These are phyloP conservation scores for Scomber japonicus DNA, from an alignment of 2,113 vertebrate species.

Conservation along the genomic window DNA sequence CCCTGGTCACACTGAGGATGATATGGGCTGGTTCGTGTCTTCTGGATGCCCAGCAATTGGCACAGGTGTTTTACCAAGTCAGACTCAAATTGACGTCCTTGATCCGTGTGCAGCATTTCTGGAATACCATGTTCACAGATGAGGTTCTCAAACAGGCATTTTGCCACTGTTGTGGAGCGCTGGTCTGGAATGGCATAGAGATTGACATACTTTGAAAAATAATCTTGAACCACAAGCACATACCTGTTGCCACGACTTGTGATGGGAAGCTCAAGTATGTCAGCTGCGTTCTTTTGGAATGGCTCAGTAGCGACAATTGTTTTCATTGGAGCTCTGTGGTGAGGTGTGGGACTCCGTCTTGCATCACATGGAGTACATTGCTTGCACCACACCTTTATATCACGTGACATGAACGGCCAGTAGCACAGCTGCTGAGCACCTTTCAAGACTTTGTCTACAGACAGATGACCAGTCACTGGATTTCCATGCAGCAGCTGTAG, in stretches of 20 bases:
- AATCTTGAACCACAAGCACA: constrained; percentile 42
- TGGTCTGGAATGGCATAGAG: constrained; percentile 10
- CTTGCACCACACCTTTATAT: neutral
- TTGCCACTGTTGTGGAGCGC: constrained; percentile 16
- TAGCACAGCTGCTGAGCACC: too few species aligned
- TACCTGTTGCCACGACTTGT: constrained; percentile 41
- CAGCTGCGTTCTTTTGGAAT: constrained; percentile 44
- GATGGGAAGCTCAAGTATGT: constrained; percentile 40
- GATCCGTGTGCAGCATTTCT: neutral
- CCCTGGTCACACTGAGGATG: too few species aligned
- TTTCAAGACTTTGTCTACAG: too few species aligned
- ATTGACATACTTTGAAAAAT: constrained; percentile 49
- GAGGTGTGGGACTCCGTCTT: constrained; percentile 16
- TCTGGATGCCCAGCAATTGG: too few species aligned
- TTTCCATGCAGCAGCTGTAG: too few species aligned
- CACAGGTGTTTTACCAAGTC: too few species aligned
- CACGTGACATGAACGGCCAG: too few species aligned
- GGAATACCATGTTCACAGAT: constrained; percentile 33
- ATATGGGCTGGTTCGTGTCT: too few species aligned
- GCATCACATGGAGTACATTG: constrained; percentile 35
- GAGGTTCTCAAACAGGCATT: constrained; percentile 37
- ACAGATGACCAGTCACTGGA: too few species aligned
- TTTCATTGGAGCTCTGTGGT: constrained; percentile 27
- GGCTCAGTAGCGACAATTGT: constrained; percentile 26
- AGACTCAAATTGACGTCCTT: neutral